Percentiles rank a stretch among this genome's conserved stretches.
phyloP scores from a whole-genome alignment of 2,113 vertebrate species.

The Peromyscus maniculatus region DNA sequence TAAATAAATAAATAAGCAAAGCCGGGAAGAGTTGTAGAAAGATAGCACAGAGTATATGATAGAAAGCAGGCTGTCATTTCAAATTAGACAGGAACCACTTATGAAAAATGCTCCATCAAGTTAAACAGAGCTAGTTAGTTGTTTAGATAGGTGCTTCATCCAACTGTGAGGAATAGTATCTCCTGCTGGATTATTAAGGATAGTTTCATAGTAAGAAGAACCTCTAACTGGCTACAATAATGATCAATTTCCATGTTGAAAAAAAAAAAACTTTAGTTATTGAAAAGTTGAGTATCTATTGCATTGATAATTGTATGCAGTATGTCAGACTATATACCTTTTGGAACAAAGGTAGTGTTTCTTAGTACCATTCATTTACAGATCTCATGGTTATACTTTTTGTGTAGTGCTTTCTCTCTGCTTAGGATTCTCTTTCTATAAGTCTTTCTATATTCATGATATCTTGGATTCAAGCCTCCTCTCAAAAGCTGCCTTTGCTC shows the following conservation, averaged over 20 bases:
- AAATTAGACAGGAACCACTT: neutral
- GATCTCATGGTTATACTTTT: neutral
- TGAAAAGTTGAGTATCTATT: neutral
- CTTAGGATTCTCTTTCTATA: neutral
- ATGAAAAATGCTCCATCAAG: neutral
- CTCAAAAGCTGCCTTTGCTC: neutral
- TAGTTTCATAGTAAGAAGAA: neutral
- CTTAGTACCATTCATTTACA: neutral
- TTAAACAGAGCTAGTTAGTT: neutral
- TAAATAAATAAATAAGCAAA: neutral
- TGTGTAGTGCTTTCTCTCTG: neutral
- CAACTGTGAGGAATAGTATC: neutral
- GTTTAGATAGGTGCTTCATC: slow-evolving; percentile 3
- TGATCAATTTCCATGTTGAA: neutral
- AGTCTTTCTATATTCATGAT: neutral
- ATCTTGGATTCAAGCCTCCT: neutral
- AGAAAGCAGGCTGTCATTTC: slow-evolving; percentile 58
- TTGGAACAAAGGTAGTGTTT: neutral
- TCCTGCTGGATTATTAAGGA: slow-evolving; percentile 2
- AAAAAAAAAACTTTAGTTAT: slow-evolving; percentile 17
- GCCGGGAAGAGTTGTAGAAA: slow-evolving; percentile 1
- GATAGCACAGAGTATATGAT: neutral
- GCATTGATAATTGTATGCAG: neutral
- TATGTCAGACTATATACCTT: neutral
- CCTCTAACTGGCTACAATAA: neutral